A percentile compares a stretch with the other conserved stretches of the same genome.
Conservation (phyloP, 1,140 invertebrate genomes). For the Apolygus lucorum region DNA sequence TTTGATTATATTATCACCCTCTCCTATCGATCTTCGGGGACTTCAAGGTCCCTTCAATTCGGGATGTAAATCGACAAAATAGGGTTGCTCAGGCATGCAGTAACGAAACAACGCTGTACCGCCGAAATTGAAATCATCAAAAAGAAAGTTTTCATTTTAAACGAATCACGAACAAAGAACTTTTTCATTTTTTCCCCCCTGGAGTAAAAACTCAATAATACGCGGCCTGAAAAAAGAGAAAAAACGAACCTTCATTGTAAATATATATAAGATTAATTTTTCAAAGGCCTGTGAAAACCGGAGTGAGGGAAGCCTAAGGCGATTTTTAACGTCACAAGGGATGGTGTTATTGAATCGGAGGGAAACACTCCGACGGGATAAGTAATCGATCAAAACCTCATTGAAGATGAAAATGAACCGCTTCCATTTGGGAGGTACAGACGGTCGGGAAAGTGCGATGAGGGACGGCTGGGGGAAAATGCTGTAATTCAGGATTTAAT, state of each 20-base stretch:
- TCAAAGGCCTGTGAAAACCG: neutral
- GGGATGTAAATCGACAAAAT: no score
- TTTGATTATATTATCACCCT: no score
- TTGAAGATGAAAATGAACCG: neutral
- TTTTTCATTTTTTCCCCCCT: neutral
- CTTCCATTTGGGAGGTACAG: neutral
- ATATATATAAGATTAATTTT: slow-evolving; percentile 1
- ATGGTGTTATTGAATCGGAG: neutral
- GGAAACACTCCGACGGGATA: neutral
- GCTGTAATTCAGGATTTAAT: neutral
- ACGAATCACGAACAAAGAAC: neutral
- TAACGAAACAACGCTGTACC: no score
- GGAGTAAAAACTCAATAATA: neutral
- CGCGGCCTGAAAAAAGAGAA: no score
- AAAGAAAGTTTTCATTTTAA: neutral
- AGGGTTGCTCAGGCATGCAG: no score
- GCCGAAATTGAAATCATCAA: no score
- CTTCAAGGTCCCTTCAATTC: no score
- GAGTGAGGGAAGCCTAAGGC: neutral
- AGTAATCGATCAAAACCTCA: neutral
- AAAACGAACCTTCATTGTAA: neutral
- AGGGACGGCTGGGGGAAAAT: no score
- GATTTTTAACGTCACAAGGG: neutral
- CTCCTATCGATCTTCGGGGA: no score
- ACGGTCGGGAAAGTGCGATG: no score